Evolutionary conservation across 2,888 invertebrate genomes (phyloP).

Genomic region (Oegoconia quadripuncta): DNA sequence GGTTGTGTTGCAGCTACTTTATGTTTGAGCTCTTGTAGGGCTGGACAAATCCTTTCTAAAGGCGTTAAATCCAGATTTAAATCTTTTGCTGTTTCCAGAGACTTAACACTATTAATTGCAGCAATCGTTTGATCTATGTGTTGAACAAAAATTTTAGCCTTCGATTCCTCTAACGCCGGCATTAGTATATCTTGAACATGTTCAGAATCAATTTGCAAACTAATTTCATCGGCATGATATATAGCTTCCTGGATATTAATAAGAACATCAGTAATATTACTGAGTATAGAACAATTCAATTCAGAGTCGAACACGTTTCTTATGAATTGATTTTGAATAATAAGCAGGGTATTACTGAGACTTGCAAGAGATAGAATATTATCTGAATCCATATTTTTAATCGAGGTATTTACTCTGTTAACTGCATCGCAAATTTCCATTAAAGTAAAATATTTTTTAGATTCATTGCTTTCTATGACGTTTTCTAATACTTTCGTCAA

Average conservation of each 20-base stretch:
- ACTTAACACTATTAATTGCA: conserved; percentile 46
- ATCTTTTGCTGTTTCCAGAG: conserved; percentile 41
- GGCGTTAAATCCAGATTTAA: conserved; percentile 34
- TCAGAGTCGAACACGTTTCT: conserved; percentile 52
- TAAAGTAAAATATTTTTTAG: conserved; percentile 55
- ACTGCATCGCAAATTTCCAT: conserved; percentile 63
- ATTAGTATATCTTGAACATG: conserved; percentile 39
- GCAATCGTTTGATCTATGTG: conserved; percentile 58
- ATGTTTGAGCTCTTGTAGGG: conserved; percentile 57
- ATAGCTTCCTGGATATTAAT: conserved; percentile 51
- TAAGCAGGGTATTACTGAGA: conserved; percentile 52
- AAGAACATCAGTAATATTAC: conserved; percentile 45
- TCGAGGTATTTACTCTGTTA: conserved; percentile 50
- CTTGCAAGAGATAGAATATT: conserved; percentile 47
- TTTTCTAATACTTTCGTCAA: conserved; percentile 78
- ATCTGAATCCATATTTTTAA: conserved; percentile 49
- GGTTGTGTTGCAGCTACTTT: conserved; percentile 49
- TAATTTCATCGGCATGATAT: conserved; percentile 51
- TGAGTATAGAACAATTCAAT: conserved; percentile 49
- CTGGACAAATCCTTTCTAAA: conserved; percentile 51
- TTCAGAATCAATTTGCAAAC: conserved; percentile 48
- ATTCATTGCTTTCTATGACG: conserved; percentile 73
- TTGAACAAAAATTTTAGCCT: conserved; percentile 47
- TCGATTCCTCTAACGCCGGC: conserved; percentile 26
- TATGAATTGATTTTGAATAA: conserved; percentile 50